phyloP scores from a whole-genome alignment of 2,797 vertebrate species.

The Spea hammondii region DNA sequence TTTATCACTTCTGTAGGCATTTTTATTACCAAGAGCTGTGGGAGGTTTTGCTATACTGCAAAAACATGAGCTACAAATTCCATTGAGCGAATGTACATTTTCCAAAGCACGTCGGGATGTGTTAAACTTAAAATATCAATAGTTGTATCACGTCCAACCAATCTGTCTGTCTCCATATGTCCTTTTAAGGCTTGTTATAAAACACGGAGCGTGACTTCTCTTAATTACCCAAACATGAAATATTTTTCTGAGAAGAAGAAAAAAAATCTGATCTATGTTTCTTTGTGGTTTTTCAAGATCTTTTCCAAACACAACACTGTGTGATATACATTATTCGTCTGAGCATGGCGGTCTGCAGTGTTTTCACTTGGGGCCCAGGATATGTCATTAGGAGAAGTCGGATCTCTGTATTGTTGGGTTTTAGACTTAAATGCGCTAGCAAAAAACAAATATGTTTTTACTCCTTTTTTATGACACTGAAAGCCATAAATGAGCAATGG shows the following conservation, averaged over 20 bases:
- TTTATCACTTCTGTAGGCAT: too few relatives aligned
- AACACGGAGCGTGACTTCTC: slow-evolving; percentile 12
- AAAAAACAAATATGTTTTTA: too few relatives aligned
- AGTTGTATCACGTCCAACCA: not conserved
- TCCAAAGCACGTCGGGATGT: not conserved
- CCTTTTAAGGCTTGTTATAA: slow-evolving; percentile 32
- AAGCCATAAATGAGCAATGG: too few relatives aligned
- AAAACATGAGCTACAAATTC: not conserved
- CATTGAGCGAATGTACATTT: not conserved
- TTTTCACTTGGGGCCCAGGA: too few relatives aligned
- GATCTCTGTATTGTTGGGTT: too few relatives aligned
- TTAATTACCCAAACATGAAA: not conserved
- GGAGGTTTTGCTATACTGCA: too few relatives aligned
- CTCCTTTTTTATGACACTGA: too few relatives aligned
- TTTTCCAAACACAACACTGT: not conserved
- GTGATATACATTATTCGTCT: too few relatives aligned
- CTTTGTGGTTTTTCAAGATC: not conserved
- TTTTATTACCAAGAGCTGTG: too few relatives aligned
- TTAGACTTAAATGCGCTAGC: too few relatives aligned
- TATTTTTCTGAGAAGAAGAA: slow-evolving; percentile 10
- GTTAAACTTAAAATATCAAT: slow-evolving; percentile 22
- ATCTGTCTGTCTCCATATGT: slow-evolving; percentile 28
- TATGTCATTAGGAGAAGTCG: too few relatives aligned
- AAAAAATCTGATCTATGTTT: not conserved
- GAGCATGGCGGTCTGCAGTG: too few relatives aligned